Evolutionary conservation across 2,888 invertebrate genomes (phyloP), one percentile per base, ranked within the genome.

Genomic region (Hartigia nigra): DNA sequence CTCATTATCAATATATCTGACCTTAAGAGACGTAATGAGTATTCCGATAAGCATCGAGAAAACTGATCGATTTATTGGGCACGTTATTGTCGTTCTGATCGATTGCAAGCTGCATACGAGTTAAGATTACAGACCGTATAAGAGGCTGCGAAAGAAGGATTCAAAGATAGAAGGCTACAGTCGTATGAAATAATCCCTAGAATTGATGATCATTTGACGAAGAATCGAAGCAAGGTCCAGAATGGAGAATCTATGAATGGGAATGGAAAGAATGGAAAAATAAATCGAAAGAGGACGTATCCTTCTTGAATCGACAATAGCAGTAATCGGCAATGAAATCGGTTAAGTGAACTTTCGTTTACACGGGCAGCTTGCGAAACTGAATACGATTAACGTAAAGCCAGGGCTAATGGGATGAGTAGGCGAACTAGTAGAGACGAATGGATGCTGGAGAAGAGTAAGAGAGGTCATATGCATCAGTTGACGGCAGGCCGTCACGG

Each of bases 111-210:
- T 55, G 39, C 39, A 55, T 23, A 23, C 5, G 39, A 55, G 83
- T 82, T 81, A 80, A 81, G 82, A 85, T 83, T 84, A 83, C 85
- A 82, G 85, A 84, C 9, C 23, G 4, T 55, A 55, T 1, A 23
- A 23, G 39, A 55, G 14, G 39, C 4, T 23, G 39, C 23, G 39
- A 55, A 23, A 23, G 23, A 23, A 55, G 0, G 39, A 55, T 55
- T 14, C 23, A 9, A 55, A 23, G 5, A 23, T 55, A 14, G 39
- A 55, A 55, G 23, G 39, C 9, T 23, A 55, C 2, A 23, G 39
- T 55, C 9, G 23, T 55, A 23, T 23, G n/a, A 23, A 55, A 55
- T 55, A 55, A 55, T 55, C 39, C 1, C 14, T 23, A 55, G 23
- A 1, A 14, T 39, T 14, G 39, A 39, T 39, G 14, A 23, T 23